Percentiles rank a stretch among this genome's conserved stretches.
These are phyloP conservation scores for Chelidonichthys spinosus DNA, from an alignment of 2,797 vertebrate genomes.

Conservation along the genomic window DNA sequence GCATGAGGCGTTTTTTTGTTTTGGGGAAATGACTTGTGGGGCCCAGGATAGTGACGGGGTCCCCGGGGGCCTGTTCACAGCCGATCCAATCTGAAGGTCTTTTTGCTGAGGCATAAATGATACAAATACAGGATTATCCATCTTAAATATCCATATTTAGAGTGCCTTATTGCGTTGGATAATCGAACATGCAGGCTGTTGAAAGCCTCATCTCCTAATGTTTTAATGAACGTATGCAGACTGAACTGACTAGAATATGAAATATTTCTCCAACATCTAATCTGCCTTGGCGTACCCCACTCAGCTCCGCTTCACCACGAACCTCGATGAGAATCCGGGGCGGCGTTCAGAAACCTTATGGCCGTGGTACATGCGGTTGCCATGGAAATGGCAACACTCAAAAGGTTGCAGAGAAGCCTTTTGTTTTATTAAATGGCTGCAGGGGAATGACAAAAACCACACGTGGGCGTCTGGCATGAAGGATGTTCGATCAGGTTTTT, in stretches of 20 bases:
- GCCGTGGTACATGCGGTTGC: slow-evolving; percentile 72
- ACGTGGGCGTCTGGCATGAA: slow-evolving; percentile 59
- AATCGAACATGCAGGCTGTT: neutral
- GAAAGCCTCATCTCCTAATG: neutral
- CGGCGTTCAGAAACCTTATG: slow-evolving; percentile 58
- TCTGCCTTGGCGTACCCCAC: slow-evolving; percentile 32
- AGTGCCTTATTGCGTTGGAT: too few relatives aligned
- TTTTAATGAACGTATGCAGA: neutral
- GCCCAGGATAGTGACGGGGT: neutral
- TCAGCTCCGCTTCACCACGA: slow-evolving; percentile 37
- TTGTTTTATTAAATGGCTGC: slow-evolving; percentile 77
- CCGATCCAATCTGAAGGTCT: too few relatives aligned
- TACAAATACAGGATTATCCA: neutral
- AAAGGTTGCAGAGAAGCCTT: slow-evolving; percentile 60
- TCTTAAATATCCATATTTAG: neutral
- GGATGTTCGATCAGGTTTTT: slow-evolving; percentile 54
- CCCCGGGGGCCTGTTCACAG: neutral
- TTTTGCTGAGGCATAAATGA: neutral
- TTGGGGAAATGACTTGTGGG: slow-evolving; percentile 22
- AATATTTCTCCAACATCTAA: slow-evolving; percentile 2
- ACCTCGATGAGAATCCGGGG: slow-evolving; percentile 54
- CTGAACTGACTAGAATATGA: slow-evolving; percentile 5
- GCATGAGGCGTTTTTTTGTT: slow-evolving; percentile 15
- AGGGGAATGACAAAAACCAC: slow-evolving; percentile 55
- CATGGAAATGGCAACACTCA: slow-evolving; percentile 76